A percentile compares a stretch with the other conserved stretches of the same genome.
Conservation (phyloP, 2,797 vertebrate genomes). For the Eurystomus glaucurus region DNA sequence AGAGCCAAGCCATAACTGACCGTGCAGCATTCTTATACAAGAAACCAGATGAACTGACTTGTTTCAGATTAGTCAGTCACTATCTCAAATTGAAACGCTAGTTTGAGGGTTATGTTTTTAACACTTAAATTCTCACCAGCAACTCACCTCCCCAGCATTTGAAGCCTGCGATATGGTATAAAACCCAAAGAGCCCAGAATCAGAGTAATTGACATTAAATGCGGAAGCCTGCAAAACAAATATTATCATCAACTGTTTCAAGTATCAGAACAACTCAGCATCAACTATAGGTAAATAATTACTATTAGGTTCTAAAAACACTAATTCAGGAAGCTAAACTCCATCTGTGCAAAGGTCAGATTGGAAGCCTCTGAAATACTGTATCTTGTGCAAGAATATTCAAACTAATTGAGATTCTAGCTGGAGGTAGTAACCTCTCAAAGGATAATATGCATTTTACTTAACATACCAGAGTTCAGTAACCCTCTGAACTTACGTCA, state of each 20-base stretch:
- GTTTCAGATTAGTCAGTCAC: not conserved
- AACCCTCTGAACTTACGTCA: slow-evolving; percentile 87
- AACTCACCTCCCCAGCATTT: slow-evolving; percentile 88
- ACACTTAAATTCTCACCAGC: not conserved
- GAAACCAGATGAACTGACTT: not conserved
- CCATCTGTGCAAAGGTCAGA: not conserved
- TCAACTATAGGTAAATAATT: not conserved
- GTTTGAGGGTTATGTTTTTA: not conserved
- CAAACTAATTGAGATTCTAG: not conserved
- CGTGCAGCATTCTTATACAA: not conserved
- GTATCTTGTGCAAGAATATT: not conserved
- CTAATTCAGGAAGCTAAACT: not conserved
- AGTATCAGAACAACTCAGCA: not conserved
- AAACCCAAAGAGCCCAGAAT: slow-evolving; percentile 96
- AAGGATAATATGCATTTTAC: not conserved
- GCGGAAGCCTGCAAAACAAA: slow-evolving; percentile 88
- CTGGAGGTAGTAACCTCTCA: not conserved
- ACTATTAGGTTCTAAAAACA: not conserved
- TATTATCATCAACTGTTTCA: not conserved
- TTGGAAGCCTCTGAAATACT: not conserved
- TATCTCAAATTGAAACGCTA: not conserved
- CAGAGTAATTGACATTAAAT: slow-evolving; percentile 92
- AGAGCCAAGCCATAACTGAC: not conserved
- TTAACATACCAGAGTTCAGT: not conserved
- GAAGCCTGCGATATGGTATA: slow-evolving; percentile 90